Evolutionary conservation across 2,113 vertebrate genomes (phyloP).

Genomic region (Strix aluco): DNA sequence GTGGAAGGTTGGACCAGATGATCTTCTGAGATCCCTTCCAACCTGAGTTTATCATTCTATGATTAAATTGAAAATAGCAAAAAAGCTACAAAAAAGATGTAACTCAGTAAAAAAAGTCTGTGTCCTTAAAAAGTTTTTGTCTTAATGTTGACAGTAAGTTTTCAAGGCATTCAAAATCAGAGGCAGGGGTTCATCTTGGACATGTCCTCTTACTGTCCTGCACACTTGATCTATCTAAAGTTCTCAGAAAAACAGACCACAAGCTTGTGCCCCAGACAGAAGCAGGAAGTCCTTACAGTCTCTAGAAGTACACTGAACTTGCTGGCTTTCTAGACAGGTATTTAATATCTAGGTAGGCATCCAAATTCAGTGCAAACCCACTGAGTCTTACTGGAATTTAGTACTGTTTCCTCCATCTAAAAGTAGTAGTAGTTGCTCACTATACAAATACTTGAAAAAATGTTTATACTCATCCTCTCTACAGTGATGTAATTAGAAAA

Average conservation of each 20-base stretch:
- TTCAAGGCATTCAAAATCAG: neutral
- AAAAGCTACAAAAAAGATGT: neutral
- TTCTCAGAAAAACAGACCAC: neutral
- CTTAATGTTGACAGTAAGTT: neutral
- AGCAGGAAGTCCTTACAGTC: neutral
- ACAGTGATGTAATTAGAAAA: neutral
- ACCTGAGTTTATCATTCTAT: neutral
- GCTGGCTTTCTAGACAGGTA: neutral
- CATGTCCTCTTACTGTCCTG: neutral
- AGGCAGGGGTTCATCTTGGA: accelerated
- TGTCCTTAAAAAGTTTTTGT: neutral
- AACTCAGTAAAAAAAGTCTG: neutral
- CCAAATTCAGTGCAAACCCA: neutral
- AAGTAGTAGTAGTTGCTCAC: neutral
- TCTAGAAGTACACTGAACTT: neutral
- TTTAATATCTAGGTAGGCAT: neutral
- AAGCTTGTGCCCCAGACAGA: neutral
- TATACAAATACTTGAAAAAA: neutral
- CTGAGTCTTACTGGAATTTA: neutral
- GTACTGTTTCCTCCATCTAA: neutral
- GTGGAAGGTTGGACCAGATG: neutral
- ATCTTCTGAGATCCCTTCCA: neutral
- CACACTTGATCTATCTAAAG: neutral
- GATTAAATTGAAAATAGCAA: neutral
- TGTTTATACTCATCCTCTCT: accelerated